phyloP scores from a whole-genome alignment of 2,797 vertebrate genomes.

The Ptychobarbus kaznakovi region DNA sequence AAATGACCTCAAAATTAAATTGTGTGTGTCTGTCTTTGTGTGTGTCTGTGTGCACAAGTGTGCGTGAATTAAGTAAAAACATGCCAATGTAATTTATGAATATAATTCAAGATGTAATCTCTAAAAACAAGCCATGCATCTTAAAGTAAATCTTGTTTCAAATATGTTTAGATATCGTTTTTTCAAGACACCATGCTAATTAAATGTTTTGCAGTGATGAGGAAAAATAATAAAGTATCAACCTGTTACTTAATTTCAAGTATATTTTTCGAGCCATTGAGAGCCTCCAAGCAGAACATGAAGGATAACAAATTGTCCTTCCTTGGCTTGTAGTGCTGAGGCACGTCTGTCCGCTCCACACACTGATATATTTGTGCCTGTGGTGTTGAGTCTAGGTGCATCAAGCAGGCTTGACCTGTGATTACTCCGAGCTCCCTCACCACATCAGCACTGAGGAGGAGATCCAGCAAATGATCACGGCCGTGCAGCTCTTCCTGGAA shows the following conservation, averaged over 20 bases:
- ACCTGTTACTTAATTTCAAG: neutral
- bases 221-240: neutral
- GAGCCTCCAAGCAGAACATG: neutral
- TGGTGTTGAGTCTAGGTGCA: slow-evolving; percentile 82
- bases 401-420: slow-evolving; percentile 95
- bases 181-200: neutral
- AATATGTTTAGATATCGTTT: neutral
- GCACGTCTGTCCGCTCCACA: neutral
- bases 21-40: no score
- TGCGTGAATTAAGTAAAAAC: no score
- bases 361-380: slow-evolving; percentile 13
- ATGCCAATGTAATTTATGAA: neutral
- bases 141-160: neutral
- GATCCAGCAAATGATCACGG: slow-evolving; percentile 82
- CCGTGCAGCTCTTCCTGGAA: slow-evolving; percentile 78
- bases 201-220: neutral
- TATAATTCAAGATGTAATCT: neutral
- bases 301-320: neutral
- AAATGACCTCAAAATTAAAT: neutral
- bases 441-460: slow-evolving; percentile 90
- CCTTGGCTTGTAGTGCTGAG: neutral
- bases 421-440: slow-evolving; percentile 92
- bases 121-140: neutral
- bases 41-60: no score
- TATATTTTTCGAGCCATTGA: neutral